These are phyloP conservation scores for Pleuronectes platessa DNA, from an alignment of 2,113 vertebrate genomes.

Conservation along the genomic window DNA sequence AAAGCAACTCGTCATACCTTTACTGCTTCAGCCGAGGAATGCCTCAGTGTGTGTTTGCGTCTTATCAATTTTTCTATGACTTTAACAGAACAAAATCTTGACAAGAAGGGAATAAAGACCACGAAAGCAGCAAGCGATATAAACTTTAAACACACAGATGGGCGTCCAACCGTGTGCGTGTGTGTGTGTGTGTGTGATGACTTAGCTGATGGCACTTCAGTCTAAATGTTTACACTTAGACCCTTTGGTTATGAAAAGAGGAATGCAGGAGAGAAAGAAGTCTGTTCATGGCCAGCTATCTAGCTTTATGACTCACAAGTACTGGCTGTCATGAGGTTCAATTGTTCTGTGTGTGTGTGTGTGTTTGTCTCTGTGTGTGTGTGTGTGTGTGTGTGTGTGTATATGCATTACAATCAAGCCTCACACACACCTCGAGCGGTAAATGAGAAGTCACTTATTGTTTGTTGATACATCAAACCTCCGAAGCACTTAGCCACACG, in stretches of 20 bases:
- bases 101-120: slow-evolving; percentile 3
- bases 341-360: slow-evolving; percentile 41
- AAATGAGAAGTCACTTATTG: slow-evolving; percentile 62
- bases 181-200: slow-evolving; percentile 34
- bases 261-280: slow-evolving; percentile 65
- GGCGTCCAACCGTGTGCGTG: not conserved
- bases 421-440: slow-evolving; percentile 40
- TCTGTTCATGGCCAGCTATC: slow-evolving; percentile 52
- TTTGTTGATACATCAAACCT: slow-evolving; percentile 58
- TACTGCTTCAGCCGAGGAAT: slow-evolving; percentile 26
- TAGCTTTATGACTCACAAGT: slow-evolving; percentile 70
- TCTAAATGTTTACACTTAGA: slow-evolving; percentile 78
- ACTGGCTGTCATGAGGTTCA: slow-evolving; percentile 64
- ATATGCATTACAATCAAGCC: slow-evolving; percentile 33
- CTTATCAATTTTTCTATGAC: slow-evolving; percentile 41
- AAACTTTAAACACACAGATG: slow-evolving; percentile 43
- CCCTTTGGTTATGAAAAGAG: slow-evolving; percentile 63
- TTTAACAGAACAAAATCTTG: slow-evolving; percentile 20
- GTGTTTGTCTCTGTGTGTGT: not conserved
- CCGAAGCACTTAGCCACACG: not conserved
- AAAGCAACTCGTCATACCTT: slow-evolving; percentile 34
- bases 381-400: slow-evolving; percentile 16
- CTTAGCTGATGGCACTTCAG: slow-evolving; percentile 62
- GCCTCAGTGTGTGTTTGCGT: slow-evolving; percentile 47
- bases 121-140: slow-evolving; percentile 6